A percentile compares a stretch with the other conserved stretches of the same genome.
Conservation (phyloP, 1,140 invertebrate genomes). For the Drosophila nigromelanica region DNA sequence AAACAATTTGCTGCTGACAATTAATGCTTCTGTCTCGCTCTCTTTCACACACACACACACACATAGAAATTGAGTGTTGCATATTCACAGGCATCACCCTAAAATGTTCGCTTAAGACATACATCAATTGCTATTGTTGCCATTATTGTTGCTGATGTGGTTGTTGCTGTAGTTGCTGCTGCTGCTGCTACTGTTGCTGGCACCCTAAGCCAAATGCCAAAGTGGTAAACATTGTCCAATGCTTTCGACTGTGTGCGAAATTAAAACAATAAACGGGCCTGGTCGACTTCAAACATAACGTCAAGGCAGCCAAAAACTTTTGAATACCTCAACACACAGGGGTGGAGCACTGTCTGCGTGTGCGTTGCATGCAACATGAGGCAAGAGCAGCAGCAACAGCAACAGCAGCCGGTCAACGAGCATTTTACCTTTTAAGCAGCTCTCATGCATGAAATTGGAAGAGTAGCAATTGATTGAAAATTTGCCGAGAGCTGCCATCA, state of each 20-base stretch:
- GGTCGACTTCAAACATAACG: constrained; percentile 40
- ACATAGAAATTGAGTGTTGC: neutral
- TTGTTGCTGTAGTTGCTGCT: constrained; percentile 13
- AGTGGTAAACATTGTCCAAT: constrained; percentile 78
- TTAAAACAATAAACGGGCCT: constrained; percentile 75
- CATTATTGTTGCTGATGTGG: neutral
- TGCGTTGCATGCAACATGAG: constrained; percentile 38
- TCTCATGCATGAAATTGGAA: constrained; percentile 81
- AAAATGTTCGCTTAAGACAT: constrained; percentile 42
- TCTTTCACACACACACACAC: too few species aligned
- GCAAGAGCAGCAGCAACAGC: constrained; percentile 24
- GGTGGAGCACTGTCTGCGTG: constrained; percentile 4
- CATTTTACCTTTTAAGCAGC: constrained; percentile 81
- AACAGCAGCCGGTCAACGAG: constrained; percentile 62
- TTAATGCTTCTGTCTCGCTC: too few species aligned
- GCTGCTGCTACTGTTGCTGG: constrained; percentile 10
- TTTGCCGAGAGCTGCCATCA: constrained; percentile 59
- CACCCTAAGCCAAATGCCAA: constrained; percentile 73
- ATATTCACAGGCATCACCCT: constrained; percentile 18
- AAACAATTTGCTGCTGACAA: neutral
- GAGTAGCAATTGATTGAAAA: constrained; percentile 82
- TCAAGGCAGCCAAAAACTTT: constrained; percentile 42
- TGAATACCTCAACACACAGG: constrained; percentile 44
- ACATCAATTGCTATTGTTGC: constrained; percentile 19
- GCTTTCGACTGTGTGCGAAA: constrained; percentile 62